Percentiles rank a stretch among this genome's conserved stretches.
phyloP scores from a whole-genome alignment of 2,888 invertebrate species.

The Xanthia icteritia region DNA sequence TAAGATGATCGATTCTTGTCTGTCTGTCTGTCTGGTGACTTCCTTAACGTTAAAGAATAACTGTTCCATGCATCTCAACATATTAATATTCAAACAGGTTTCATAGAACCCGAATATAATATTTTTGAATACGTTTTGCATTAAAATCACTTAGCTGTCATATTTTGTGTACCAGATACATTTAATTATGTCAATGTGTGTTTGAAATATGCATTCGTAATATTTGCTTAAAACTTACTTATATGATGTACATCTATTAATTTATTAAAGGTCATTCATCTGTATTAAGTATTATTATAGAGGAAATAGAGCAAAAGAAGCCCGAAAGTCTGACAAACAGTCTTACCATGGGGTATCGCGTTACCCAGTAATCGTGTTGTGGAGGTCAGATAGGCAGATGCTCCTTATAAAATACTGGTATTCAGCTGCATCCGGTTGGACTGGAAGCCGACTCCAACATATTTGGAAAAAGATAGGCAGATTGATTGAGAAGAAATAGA shows the following conservation, averaged over 20 bases:
- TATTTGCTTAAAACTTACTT: slow-evolving; percentile 1
- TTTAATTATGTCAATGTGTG: slow-evolving; percentile 25
- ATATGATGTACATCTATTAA: too few species aligned
- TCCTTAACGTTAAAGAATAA: slow-evolving; percentile 22
- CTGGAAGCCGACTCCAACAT: too few species aligned
- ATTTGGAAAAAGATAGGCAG: too few species aligned
- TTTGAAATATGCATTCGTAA: slow-evolving; percentile 4
- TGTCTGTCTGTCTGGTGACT: background rate
- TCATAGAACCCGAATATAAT: slow-evolving; percentile 1
- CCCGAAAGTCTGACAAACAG: too few species aligned
- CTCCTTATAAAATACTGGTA: too few species aligned
- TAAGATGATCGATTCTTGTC: slow-evolving; percentile 21
- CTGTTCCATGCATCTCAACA: slow-evolving; percentile 14
- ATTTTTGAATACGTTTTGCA: slow-evolving; percentile 32
- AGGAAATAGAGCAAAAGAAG: background rate
- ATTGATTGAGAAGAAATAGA: background rate
- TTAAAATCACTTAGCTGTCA: slow-evolving; percentile 28
- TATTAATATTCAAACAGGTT: slow-evolving; percentile 36
- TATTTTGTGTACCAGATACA: slow-evolving; percentile 36
- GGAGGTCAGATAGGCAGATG: too few species aligned
- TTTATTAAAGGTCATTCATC: slow-evolving; percentile 4
- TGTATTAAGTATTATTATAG: background rate
- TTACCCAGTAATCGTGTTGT: too few species aligned
- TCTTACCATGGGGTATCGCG: too few species aligned
- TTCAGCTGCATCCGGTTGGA: too few species aligned